Conservation (phyloP, 2,113 vertebrate genomes). For the Gavia stellata region DNA sequence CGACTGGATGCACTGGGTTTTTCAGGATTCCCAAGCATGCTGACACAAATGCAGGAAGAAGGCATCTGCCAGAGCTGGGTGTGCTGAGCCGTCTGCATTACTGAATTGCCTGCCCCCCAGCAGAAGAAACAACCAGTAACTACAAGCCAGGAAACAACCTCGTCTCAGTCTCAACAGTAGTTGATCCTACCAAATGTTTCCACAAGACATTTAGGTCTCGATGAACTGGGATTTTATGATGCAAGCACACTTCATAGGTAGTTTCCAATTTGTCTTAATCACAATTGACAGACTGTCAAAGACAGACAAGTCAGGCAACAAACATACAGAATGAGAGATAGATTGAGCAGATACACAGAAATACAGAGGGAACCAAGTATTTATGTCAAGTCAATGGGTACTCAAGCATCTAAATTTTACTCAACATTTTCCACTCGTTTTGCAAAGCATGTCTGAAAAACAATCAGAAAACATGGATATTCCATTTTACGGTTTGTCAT, state of each 20-base stretch:
- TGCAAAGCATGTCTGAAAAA: background rate
- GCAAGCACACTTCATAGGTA: background rate
- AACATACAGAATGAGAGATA: background rate
- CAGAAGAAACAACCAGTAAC: accelerated
- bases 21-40: background rate
- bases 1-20: background rate
- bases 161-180: background rate
- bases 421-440: background rate
- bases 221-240: background rate
- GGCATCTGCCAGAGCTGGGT: background rate
- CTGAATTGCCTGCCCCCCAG: background rate
- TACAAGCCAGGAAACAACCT: background rate
- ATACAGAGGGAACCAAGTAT: background rate
- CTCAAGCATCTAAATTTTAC: background rate
- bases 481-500: background rate
- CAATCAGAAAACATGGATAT: background rate
- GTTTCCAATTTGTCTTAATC: background rate
- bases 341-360: background rate
- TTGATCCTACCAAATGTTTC: background rate
- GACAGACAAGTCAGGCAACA: background rate
- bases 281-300: background rate
- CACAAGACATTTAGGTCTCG: background rate
- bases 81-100: background rate
- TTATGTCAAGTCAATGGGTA: background rate
- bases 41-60: background rate